Conservation (phyloP, 2,888 invertebrate species). For the Drosophila borborema region DNA sequence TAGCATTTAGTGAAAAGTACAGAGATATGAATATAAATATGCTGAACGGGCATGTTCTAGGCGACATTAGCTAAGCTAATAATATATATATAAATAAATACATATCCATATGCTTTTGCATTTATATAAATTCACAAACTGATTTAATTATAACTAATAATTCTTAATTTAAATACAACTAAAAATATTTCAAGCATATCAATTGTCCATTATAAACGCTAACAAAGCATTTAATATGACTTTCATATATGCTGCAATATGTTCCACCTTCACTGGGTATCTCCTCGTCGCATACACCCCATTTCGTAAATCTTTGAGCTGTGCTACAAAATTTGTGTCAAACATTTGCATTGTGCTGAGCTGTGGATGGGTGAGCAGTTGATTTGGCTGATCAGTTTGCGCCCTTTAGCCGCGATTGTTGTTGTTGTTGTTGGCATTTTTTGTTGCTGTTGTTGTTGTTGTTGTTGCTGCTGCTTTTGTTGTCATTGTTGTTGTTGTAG, state of each 20-base stretch:
- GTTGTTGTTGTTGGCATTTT: not conserved
- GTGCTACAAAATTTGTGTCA: not conserved
- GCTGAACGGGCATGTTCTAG: too few species aligned
- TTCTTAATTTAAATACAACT: too few species aligned
- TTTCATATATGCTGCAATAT: not conserved
- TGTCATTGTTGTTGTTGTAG: conserved; percentile 3
- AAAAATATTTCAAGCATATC: too few species aligned
- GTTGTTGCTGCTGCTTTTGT: not conserved
- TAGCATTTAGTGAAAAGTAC: too few species aligned
- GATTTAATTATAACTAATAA: too few species aligned
- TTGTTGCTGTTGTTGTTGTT: conserved; percentile 16
- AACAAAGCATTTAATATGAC: too few species aligned
- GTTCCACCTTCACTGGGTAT: not conserved
- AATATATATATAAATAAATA: too few species aligned
- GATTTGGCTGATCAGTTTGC: conserved; percentile 42
- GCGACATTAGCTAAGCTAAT: too few species aligned
- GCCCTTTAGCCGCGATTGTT: conserved; percentile 21
- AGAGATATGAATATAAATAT: too few species aligned
- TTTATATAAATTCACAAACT: too few species aligned
- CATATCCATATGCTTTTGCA: too few species aligned
- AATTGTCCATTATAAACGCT: too few species aligned
- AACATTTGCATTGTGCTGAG: conserved; percentile 51
- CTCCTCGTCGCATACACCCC: not conserved
- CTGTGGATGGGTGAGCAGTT: conserved; percentile 29
- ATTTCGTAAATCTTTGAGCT: not conserved